Evolutionary conservation across 1,140 invertebrate genomes (phyloP).

Genomic region (Mya arenaria): DNA sequence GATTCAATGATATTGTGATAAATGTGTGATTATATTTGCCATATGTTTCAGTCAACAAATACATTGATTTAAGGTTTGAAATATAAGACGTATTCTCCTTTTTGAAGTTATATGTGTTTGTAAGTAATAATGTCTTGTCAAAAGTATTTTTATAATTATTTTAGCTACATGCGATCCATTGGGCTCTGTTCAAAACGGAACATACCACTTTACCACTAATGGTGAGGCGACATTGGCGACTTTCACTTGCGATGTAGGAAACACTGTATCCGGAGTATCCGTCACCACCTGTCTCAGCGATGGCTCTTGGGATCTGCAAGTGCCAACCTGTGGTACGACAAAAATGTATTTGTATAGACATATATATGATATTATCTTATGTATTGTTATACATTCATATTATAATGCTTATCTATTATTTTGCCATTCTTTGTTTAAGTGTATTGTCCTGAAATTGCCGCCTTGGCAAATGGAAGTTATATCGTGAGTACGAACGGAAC

Average conservation of each 20-base stretch:
- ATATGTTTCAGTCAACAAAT: not conserved
- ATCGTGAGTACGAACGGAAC: too few species aligned
- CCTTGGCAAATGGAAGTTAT: too few species aligned
- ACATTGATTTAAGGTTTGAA: not conserved
- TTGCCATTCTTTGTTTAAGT: too few species aligned
- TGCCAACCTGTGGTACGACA: not conserved
- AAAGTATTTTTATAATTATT: not conserved
- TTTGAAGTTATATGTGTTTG: not conserved
- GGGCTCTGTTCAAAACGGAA: not conserved
- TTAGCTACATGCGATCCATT: conserved; percentile 12
- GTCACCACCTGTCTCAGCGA: not conserved
- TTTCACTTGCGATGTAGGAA: not conserved
- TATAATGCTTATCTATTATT: too few species aligned
- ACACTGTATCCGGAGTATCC: not conserved
- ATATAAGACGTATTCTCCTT: not conserved
- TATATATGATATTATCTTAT: too few species aligned
- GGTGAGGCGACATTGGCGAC: conserved; percentile 7
- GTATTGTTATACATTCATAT: too few species aligned
- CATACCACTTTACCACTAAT: not conserved
- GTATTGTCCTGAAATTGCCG: too few species aligned
- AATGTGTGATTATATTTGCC: not conserved
- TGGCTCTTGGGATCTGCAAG: conserved; percentile 4
- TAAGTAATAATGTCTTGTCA: not conserved
- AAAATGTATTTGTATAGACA: too few species aligned
- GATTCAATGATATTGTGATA: not conserved